Evolutionary conservation across 2,888 invertebrate species (phyloP).

Genomic region (Megaustenia siamemsis): DNA sequence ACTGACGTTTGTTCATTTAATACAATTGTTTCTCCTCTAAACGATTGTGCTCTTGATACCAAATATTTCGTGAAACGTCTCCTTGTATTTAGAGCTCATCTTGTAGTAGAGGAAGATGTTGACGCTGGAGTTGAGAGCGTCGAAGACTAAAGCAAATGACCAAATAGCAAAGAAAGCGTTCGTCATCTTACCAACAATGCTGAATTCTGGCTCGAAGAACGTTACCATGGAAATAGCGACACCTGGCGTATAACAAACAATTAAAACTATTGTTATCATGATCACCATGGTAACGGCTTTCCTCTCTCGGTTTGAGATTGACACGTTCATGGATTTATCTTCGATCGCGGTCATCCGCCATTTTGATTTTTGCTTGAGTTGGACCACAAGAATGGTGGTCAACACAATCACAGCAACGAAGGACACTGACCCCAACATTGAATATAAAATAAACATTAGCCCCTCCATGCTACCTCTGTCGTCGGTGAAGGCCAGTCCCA

Average conservation of each 20-base stretch:
- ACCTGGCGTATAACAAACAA: too few relatives aligned
- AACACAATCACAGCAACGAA: conserved; percentile 25
- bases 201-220: conserved; percentile 12
- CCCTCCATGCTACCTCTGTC: conserved; percentile 6
- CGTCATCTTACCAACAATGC: background rate
- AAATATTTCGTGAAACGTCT: conserved; percentile 19
- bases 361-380: conserved; percentile 22
- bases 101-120: conserved; percentile 34
- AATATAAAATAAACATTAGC: background rate
- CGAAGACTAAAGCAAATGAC: conserved; percentile 3
- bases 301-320: too few relatives aligned
- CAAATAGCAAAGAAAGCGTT: background rate
- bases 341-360: background rate
- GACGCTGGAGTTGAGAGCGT: conserved; percentile 31
- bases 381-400: too few relatives aligned
- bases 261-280: too few relatives aligned
- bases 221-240: background rate
- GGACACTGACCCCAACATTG: background rate
- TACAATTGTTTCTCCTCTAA: too few relatives aligned
- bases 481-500: conserved; percentile 7
- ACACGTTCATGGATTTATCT: background rate
- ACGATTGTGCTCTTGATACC: too few relatives aligned
- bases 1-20: too few relatives aligned
- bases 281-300: too few relatives aligned
- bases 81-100: conserved; percentile 27